Conservation (phyloP, 2,113 vertebrate species). For the Brachirus orientalis region DNA sequence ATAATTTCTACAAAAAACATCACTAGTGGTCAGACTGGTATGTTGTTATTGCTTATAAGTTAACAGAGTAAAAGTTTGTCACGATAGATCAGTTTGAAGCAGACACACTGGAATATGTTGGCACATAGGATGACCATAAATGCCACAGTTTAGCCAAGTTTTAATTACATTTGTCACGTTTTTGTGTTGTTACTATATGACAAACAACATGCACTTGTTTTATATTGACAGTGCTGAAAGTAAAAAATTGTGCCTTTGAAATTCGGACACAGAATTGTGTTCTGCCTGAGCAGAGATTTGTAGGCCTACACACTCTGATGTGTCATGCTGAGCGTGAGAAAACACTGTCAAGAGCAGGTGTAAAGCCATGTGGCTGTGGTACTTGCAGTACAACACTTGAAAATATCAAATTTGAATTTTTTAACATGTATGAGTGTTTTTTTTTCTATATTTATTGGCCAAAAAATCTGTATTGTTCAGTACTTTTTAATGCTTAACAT, state of each 20-base stretch:
- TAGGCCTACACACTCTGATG: conserved; percentile 56
- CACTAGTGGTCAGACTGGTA: conserved; percentile 19
- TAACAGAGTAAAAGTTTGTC: conserved; percentile 22
- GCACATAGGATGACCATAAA: conserved; percentile 58
- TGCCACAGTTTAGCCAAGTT: conserved; percentile 45
- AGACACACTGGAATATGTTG: conserved; percentile 72
- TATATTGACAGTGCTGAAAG: conserved; percentile 63
- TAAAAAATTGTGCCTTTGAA: conserved; percentile 73
- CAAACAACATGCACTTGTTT: conserved; percentile 68
- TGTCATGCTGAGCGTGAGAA: conserved; percentile 74
- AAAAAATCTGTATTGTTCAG: conserved; percentile 59
- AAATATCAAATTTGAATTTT: conserved; percentile 60
- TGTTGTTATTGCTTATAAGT: conserved; percentile 17
- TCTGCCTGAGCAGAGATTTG: conserved; percentile 69
- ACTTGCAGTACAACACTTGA: conserved; percentile 77
- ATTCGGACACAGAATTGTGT: conserved; percentile 53
- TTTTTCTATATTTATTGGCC: conserved; percentile 76
- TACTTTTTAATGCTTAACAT: conserved; percentile 57
- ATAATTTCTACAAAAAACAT: conserved; percentile 41
- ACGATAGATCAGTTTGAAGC: conserved; percentile 43
- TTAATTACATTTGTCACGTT: conserved; percentile 33
- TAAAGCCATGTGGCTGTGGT: conserved; percentile 60
- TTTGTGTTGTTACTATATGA: conserved; percentile 41
- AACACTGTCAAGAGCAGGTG: conserved; percentile 69
- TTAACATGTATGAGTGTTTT: conserved; percentile 53